Evolutionary conservation across 2,888 invertebrate species (phyloP), one percentile per base, ranked within the genome.

Genomic region (Desoria tigrina): DNA sequence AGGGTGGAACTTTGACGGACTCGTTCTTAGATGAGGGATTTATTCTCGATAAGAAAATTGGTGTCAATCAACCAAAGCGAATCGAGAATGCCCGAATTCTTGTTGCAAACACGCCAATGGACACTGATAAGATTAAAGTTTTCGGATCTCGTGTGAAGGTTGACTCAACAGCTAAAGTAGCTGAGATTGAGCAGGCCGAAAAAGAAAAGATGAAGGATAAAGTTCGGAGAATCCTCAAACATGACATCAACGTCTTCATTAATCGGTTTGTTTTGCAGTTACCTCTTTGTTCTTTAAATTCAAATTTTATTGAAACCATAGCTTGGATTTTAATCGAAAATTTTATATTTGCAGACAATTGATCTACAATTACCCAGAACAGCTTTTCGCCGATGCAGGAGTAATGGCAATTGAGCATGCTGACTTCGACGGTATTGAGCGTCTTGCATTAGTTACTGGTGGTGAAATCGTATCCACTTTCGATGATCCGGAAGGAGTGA

Each of bases 191-290:
- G 83, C 82, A 91, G 54, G 98, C 98, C 1, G 99, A 99, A 80
- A 99, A 98, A 79, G 94, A 97, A 79, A 99, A 99, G 80, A 99
- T 99, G 99, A 97, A 95, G 80, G 94, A 96, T 77, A 99, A 99
- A 85, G 96, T 99, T 2, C 90, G 91, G 78, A 94, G 94, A 81
- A 99, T 99, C 77, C 80, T 98, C 57, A 88, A 87, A 73, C 96
- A 99, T 81, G 91, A 93, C 75, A 91, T 92, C 83, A 99, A 92
- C 82, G 98, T 99, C 0, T 99, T 99, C 80, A 95, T 99, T 79
- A 99, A 99, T 82, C 55, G 55, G 55, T 28, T 28, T n/a, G 55
- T 32, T 14, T n/a, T n/a, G n/a, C n/a, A n/a, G n/a, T n/a, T n/a
- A n/a, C n/a, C 9, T n/a, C n/a, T n/a, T n/a, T n/a, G n/a, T n/a